Evolutionary conservation across 2,113 vertebrate species (phyloP).

Genomic region (Bujurquina vittata): DNA sequence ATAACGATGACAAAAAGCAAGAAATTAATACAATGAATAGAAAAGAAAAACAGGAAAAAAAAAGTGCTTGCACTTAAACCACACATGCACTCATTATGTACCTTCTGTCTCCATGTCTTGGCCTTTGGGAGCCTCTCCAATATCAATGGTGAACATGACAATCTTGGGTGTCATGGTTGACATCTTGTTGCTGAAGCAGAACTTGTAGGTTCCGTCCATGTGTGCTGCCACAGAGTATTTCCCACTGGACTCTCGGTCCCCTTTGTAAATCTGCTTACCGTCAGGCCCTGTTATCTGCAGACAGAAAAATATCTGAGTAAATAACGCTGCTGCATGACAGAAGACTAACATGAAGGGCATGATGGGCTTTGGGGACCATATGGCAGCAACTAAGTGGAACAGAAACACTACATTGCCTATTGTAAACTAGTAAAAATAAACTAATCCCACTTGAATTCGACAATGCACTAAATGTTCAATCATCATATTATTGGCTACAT

Average conservation of each 20-base stretch:
- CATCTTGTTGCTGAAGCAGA: slow-evolving; percentile 99
- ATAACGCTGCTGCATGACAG: not conserved
- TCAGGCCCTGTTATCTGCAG: slow-evolving; percentile 95
- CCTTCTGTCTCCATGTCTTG: slow-evolving; percentile 98
- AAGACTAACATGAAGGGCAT: not conserved
- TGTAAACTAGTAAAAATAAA: not conserved
- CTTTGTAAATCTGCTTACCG: slow-evolving; percentile 96
- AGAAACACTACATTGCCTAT: not conserved
- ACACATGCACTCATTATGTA: not conserved
- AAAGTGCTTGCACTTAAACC: not conserved
- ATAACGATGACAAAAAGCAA: slow-evolving; percentile 25
- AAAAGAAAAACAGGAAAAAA: not conserved
- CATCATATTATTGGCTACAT: not conserved
- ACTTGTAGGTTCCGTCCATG: slow-evolving; percentile 98
- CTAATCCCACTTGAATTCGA: not conserved
- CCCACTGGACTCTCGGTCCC: slow-evolving; percentile 96
- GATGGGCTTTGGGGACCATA: slow-evolving; percentile 31
- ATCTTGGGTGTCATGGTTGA: slow-evolving; percentile 99
- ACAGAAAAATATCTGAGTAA: not conserved
- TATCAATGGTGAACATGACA: slow-evolving; percentile 99
- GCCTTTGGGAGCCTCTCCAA: slow-evolving; percentile 95
- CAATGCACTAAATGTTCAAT: rapidly evolving
- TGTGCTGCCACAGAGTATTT: slow-evolving; percentile 98
- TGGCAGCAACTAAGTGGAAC: slow-evolving; percentile 3
- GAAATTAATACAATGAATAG: not conserved